Conservation (phyloP, 2,113 vertebrate genomes). For the Sciurus niger region DNA sequence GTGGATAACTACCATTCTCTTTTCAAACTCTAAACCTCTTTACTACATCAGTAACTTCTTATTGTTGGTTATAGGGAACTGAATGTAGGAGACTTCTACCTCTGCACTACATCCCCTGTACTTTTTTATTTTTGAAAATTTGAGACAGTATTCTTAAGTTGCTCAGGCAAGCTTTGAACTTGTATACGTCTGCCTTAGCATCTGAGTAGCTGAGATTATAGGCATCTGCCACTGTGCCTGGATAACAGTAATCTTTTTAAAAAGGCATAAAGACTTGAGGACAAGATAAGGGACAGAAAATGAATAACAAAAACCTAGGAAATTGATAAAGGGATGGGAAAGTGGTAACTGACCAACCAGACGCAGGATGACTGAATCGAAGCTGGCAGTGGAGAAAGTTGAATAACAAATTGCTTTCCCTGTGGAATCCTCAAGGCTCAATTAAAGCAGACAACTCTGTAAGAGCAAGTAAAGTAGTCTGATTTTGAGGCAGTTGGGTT, state of each 20-base stretch:
- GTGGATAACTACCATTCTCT: not conserved
- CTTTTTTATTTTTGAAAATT: not conserved
- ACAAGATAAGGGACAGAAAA: constrained; percentile 37
- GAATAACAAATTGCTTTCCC: constrained; percentile 24
- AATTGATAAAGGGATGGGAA: not conserved
- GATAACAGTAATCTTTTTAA: not conserved
- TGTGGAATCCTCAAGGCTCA: not conserved
- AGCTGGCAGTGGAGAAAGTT: not conserved
- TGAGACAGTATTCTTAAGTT: not conserved
- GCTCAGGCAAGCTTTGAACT: not conserved
- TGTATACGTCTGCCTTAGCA: not conserved
- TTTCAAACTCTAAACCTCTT: not conserved
- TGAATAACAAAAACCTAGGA: not conserved
- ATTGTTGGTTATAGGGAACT: not conserved
- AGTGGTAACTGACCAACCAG: not conserved
- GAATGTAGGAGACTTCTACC: not conserved
- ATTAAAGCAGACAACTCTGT: not conserved
- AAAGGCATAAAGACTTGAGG: not conserved
- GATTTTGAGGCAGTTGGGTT: not conserved
- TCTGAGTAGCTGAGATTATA: not conserved
- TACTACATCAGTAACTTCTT: not conserved
- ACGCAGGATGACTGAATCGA: not conserved
- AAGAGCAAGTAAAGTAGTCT: not conserved
- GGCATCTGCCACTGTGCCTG: not conserved
- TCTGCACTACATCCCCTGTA: not conserved